Evolutionary conservation across 2,113 vertebrate genomes (phyloP), one percentile per base, ranked within the genome.

Genomic region (Isichthys henryi): DNA sequence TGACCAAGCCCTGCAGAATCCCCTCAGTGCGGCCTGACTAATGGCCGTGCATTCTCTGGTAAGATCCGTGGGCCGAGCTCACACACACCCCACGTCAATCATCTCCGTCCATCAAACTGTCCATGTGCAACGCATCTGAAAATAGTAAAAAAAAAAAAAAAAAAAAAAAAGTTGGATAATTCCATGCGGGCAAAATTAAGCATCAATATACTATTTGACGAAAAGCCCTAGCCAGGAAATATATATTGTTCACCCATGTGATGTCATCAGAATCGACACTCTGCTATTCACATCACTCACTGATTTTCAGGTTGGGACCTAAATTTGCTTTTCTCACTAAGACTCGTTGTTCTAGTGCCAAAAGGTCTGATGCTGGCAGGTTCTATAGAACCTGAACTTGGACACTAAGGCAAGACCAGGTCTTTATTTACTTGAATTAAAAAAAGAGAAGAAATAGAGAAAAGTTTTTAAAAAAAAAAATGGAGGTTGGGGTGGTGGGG

Each of bases 151-250:
- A 39, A 39, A 1, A 19, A 13, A 53, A 31, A 53, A 53, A n/a
- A 58, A 17, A 13, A 39, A 66, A 48, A 35, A 52, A 43, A 17
- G 35, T 45, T 45, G 70, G 74, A 53, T 89, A 56, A 39, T 53
- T 35, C 39, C 53, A 35, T 52, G 43, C 11, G 48, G 50, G 91
- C 93, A 94, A 93, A 92, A 93, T 91, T 91, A 92, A 77, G 93
- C 90, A n/a, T 53, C 10, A 4, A 39, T 48, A 45, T n/a, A 31
- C 52, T 83, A 62, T 82, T 74, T 84, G 52, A 31, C 80, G 23
- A 77, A 45, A 66, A 23, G 10, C 2, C 19, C 4, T 58, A n/a
- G n/a, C 39, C 39, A 45, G n/a, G 35, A 66, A 88, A 46, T 39
- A 21, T 9, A 23, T 43, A 66, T 10, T 19, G 56, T 88, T 39